phyloP scores from a whole-genome alignment of 2,113 vertebrate species.

The Coracopsis vasa region DNA sequence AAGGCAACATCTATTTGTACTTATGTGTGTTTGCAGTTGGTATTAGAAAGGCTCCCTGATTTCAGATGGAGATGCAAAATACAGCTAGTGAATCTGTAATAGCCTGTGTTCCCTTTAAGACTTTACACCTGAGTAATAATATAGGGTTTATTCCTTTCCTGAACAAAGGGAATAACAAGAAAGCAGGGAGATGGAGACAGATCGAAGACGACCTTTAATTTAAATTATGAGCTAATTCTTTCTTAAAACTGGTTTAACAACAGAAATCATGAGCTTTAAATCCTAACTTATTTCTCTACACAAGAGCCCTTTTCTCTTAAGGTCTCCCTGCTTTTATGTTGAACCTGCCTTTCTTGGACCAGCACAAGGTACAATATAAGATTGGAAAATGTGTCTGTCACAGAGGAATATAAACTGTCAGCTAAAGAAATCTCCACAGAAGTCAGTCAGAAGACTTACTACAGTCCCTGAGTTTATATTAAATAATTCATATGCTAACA shows the following conservation, averaged over 20 bases:
- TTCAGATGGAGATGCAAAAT: not conserved
- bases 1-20: not conserved
- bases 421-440: constrained; percentile 41
- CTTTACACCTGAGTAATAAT: not conserved
- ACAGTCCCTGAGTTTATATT: constrained; percentile 34
- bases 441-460: constrained; percentile 60
- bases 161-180: not conserved
- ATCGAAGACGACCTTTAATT: constrained; percentile 26
- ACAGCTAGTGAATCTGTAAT: not conserved
- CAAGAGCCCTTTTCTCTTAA: constrained; percentile 41
- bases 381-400: constrained; percentile 58
- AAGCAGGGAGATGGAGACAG: not conserved
- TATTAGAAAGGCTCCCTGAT: not conserved
- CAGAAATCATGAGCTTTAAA: not conserved
- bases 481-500: constrained; percentile 47
- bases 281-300: not conserved
- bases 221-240: constrained; percentile 14
- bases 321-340: constrained; percentile 32
- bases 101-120: not conserved
- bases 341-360: constrained; percentile 40
- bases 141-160: not conserved
- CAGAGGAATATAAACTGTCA: constrained; percentile 55
- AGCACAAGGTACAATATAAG: constrained; percentile 40
- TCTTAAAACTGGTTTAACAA: constrained; percentile 23
- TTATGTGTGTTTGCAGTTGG: not conserved